Percentiles rank a stretch among this genome's conserved stretches.
Evolutionary conservation across 1,140 invertebrate genomes (phyloP).

Genomic region (Drosophila asahinai): DNA sequence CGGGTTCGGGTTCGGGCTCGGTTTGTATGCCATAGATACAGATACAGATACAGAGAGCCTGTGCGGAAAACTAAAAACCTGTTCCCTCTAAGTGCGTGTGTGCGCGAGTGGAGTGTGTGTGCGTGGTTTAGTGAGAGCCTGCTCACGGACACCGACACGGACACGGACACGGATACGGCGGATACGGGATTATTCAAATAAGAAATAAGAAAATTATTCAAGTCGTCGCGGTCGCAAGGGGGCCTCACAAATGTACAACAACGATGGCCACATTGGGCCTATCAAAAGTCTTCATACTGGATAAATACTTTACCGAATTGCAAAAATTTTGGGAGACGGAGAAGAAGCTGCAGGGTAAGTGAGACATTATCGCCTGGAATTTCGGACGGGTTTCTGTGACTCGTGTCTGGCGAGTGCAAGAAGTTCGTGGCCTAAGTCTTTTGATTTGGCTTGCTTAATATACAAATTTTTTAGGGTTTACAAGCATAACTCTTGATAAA

Average conservation of each 20-base stretch:
- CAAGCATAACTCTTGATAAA: too few species aligned
- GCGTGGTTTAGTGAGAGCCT: slow-evolving; percentile 31
- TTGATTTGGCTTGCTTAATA: not conserved
- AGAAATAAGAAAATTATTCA: slow-evolving; percentile 76
- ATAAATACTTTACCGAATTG: slow-evolving; percentile 98
- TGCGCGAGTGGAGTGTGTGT: slow-evolving; percentile 32
- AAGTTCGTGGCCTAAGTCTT: slow-evolving; percentile 64
- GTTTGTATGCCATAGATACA: slow-evolving; percentile 69
- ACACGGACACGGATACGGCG: slow-evolving; percentile 8
- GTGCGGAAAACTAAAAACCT: slow-evolving; percentile 73
- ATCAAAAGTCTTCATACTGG: slow-evolving; percentile 98
- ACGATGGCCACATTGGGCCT: slow-evolving; percentile 93
- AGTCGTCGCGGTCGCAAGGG: slow-evolving; percentile 42
- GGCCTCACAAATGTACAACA: slow-evolving; percentile 82
- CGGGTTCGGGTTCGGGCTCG: slow-evolving; percentile 43
- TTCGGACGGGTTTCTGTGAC: not conserved
- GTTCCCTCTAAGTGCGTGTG: slow-evolving; percentile 44
- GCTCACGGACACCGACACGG: slow-evolving; percentile 14
- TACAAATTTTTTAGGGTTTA: not conserved
- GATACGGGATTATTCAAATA: slow-evolving; percentile 81
- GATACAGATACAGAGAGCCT: slow-evolving; percentile 43
- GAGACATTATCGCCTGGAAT: not conserved
- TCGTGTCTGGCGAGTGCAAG: not conserved
- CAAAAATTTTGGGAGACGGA: slow-evolving; percentile 99
- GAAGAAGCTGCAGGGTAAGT: slow-evolving; percentile 96